A percentile compares a stretch with the other conserved stretches of the same genome.
phyloP scores from a whole-genome alignment of 2,113 vertebrate species.

The Amblyopsis rosae region DNA sequence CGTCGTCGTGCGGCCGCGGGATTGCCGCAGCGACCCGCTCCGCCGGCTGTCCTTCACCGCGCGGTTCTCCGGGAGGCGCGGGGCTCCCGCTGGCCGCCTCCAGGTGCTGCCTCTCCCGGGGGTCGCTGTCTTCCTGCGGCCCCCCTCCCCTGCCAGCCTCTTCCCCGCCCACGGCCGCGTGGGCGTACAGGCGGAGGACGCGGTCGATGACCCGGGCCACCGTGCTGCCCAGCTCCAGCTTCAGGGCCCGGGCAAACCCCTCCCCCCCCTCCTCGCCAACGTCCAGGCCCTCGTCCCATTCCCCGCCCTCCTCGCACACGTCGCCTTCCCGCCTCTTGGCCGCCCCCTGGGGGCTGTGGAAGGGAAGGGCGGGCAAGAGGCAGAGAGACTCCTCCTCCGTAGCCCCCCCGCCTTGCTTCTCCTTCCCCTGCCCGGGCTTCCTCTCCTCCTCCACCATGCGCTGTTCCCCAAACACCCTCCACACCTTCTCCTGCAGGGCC shows the following conservation, averaged over 20 bases:
- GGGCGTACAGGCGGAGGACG: slow-evolving; percentile 75
- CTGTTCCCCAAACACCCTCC: slow-evolving; percentile 75
- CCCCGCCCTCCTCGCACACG: slow-evolving; percentile 34
- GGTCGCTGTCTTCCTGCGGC: slow-evolving; percentile 34
- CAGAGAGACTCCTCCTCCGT: slow-evolving; percentile 57
- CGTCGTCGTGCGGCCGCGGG: slow-evolving; percentile 63
- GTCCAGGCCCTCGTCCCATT: slow-evolving; percentile 62
- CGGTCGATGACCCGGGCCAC: slow-evolving; percentile 79
- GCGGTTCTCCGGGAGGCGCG: slow-evolving; percentile 19
- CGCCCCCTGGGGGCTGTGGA: slow-evolving; percentile 46
- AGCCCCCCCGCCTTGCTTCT: slow-evolving; percentile 30
- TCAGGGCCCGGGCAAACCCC: slow-evolving; percentile 78
- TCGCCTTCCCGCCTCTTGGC: slow-evolving; percentile 42
- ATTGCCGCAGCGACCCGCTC: slow-evolving; percentile 53
- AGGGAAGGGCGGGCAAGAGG: slow-evolving; percentile 53
- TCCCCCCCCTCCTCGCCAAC: slow-evolving; percentile 63
- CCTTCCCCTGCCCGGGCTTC: slow-evolving; percentile 24
- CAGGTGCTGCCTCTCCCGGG: not conserved
- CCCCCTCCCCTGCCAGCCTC: slow-evolving; percentile 27
- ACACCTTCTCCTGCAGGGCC: slow-evolving; percentile 78
- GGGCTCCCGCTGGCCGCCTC: not conserved
- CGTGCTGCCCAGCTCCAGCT: slow-evolving; percentile 74
- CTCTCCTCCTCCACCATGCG: slow-evolving; percentile 51
- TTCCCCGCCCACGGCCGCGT: slow-evolving; percentile 35
- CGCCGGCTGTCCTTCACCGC: slow-evolving; percentile 34